Base-by-base conservation (phyloP, 1,140 invertebrate species). In the Micrasema minimum region DNA sequence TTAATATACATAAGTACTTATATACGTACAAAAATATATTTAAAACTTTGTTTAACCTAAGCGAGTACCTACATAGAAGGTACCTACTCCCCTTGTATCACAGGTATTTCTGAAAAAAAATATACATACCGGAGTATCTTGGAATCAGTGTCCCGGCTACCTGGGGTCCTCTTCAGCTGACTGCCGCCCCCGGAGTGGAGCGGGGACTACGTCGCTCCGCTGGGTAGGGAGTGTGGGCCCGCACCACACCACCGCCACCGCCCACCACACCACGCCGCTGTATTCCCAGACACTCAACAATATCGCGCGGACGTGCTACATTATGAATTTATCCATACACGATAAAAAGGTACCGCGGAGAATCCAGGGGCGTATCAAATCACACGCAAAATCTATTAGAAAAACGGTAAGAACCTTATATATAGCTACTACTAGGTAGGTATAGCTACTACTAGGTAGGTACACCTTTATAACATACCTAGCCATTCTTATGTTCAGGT, bases 251-350 rank as follows among this genome's bases (percentile, higher is more conserved):
- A 14, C 11, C 2, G 41, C 41, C 41, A 43, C n/a, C 12, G 43
- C 43, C 18, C 43, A n/a, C 51, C 14, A 12, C 26, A 37, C 23
- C 51, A 11, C 22, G 50, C 12, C 18, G 11, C 35, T 14, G 55
- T 41, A 59, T 38, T 59, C 55, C 55, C 55, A 59, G 55, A 59
- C 46, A 50, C 62, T 66, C 62, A 37, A 66, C 62, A 66, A 66
- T 66, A 69, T 69, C 22, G 66, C 53, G 53, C 20, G 66, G 66
- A 61, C 66, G 66, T 59, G 66, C 38, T 68, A 37, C 66, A 72
- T 72, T 72, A 72, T 72, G 66, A 72, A 72, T 72, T 72, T 72
- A 72, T 72, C 59, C 66, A 66, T 57, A 64, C 66, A 66, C 71
- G 66, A 72, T 72, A 72, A 72, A 72, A 72, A 72, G 59, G 46